A percentile compares a stretch with the other conserved stretches of the same genome.
Evolutionary conservation across 2,888 invertebrate genomes (phyloP).

Genomic region (Rotaria macrura): DNA sequence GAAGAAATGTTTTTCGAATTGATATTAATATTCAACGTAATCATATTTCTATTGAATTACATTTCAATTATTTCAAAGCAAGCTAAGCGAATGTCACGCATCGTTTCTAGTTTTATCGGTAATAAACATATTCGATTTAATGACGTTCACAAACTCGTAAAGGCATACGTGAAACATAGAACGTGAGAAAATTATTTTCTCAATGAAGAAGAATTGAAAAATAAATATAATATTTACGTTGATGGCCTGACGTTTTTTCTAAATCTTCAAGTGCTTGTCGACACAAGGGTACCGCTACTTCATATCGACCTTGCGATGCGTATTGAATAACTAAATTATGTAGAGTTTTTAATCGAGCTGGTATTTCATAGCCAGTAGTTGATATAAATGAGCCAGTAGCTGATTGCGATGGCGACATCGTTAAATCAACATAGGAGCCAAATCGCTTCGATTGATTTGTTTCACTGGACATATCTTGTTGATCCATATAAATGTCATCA

Average conservation of each 20-base stretch:
- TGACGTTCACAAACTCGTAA: too few species aligned
- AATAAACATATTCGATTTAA: too few species aligned
- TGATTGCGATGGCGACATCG: conserved; percentile 20
- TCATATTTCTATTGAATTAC: too few species aligned
- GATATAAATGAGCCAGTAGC: neutral
- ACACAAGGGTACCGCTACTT: conserved; percentile 92
- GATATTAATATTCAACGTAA: too few species aligned
- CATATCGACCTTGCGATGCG: conserved; percentile 71
- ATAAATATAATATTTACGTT: neutral
- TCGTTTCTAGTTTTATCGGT: too few species aligned
- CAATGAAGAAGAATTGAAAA: neutral
- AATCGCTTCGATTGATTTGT: conserved; percentile 8
- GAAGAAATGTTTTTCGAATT: too few species aligned
- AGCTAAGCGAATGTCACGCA: too few species aligned
- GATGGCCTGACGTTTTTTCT: conserved; percentile 90
- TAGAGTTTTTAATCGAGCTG: conserved; percentile 85
- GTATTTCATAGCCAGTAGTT: conserved; percentile 68
- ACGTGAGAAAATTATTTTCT: neutral
- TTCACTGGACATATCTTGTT: neutral
- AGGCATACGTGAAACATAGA: too few species aligned
- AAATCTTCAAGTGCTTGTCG: conserved; percentile 97
- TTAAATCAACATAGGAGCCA: conserved; percentile 27
- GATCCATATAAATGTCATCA: conserved; percentile 22
- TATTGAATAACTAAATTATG: conserved; percentile 99
- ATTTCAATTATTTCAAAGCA: too few species aligned